Percentiles rank a stretch among this genome's conserved stretches.
Evolutionary conservation across 2,113 vertebrate species (phyloP).

Genomic region (Caloenas nicobarica): DNA sequence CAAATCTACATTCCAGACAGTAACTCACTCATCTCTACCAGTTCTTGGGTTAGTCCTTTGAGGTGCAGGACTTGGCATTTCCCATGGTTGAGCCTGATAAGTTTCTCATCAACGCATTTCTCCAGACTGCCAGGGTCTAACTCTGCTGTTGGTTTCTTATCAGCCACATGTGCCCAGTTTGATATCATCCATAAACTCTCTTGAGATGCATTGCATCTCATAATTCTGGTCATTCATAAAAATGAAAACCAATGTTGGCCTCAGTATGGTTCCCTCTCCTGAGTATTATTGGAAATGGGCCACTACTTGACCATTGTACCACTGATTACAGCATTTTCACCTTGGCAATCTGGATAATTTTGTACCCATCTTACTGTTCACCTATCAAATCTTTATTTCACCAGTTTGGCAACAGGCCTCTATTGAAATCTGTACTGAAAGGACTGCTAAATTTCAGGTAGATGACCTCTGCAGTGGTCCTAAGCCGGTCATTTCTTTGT

Average conservation of each 20-base stretch:
- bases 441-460: not conserved
- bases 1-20: not conserved
- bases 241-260: accelerated
- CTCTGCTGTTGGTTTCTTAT: not conserved
- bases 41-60: not conserved
- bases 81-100: not conserved
- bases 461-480: not conserved
- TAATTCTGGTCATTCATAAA: not conserved
- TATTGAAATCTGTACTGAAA: not conserved
- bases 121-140: not conserved
- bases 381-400: not conserved
- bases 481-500: not conserved
- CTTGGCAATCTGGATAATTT: not conserved
- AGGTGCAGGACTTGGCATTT: not conserved
- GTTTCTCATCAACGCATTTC: not conserved
- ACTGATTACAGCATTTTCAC: not conserved
- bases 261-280: not conserved
- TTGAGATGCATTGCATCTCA: not conserved
- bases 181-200: not conserved
- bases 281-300: not conserved
- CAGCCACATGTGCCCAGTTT: not conserved
- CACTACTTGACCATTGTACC: not conserved
- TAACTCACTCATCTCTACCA: not conserved
- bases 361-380: not conserved
- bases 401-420: not conserved